Evolutionary conservation across 2,797 vertebrate genomes (phyloP).

Genomic region (Benthosema pterotum): DNA sequence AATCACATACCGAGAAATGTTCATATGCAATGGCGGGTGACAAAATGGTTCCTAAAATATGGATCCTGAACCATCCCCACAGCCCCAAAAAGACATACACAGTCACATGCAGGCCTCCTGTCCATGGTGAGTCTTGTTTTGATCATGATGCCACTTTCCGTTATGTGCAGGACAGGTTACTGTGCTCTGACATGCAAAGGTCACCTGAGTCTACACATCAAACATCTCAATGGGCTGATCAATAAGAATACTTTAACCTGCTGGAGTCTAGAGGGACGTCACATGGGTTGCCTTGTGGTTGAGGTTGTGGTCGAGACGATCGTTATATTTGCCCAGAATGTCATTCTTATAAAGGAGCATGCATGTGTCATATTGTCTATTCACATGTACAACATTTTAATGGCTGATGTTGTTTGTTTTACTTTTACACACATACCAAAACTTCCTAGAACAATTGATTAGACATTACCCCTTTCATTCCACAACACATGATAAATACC

Average conservation of each 20-base stretch:
- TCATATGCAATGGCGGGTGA: slow-evolving; percentile 67
- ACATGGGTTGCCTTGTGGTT: slow-evolving; percentile 30
- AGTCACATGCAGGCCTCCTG: slow-evolving; percentile 17
- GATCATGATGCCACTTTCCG: slow-evolving; percentile 5
- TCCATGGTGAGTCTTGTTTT: slow-evolving; percentile 46
- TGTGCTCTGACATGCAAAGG: slow-evolving; percentile 44
- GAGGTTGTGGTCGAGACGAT: slow-evolving; percentile 38
- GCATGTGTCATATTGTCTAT: slow-evolving; percentile 6
- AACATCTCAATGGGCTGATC: slow-evolving; percentile 28
- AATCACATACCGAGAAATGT: slow-evolving; percentile 76
- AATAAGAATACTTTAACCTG: slow-evolving; percentile 45
- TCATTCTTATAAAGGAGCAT: slow-evolving; percentile 8
- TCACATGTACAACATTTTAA: too few relatives aligned
- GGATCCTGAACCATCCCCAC: slow-evolving; percentile 44
- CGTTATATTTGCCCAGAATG: slow-evolving; percentile 39
- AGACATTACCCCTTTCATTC: too few relatives aligned
- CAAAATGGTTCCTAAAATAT: slow-evolving; percentile 63
- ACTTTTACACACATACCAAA: too few relatives aligned
- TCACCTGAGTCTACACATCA: slow-evolving; percentile 39
- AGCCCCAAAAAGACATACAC: slow-evolving; percentile 32
- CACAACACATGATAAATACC: too few relatives aligned
- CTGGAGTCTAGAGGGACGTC: slow-evolving; percentile 26
- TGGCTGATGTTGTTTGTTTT: too few relatives aligned
- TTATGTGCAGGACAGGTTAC: slow-evolving; percentile 31
- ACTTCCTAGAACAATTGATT: too few relatives aligned